Evolutionary conservation across 1,140 invertebrate species (phyloP), one percentile per base, ranked within the genome.

Genomic region (Drosophila serrata): DNA sequence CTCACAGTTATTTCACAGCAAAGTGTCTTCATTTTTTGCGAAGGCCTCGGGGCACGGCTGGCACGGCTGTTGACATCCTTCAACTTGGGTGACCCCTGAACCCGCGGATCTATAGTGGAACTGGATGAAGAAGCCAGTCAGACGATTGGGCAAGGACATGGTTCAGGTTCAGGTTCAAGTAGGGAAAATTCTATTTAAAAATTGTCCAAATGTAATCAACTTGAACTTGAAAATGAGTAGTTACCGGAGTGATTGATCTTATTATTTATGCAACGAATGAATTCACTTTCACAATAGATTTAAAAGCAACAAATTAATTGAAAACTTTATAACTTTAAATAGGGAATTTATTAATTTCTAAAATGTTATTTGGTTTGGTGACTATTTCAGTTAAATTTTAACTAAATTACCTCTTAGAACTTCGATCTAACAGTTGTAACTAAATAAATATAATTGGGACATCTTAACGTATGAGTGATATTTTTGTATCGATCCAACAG

Each of bases 21-120:
- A 68, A 76, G 74, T 76, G 74, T 68, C 39, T 29, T 58, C 43
- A 29, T 48, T 29, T 29, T 68, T 48, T 6, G 27, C 0, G 19
- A 3, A 49, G 61, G 60, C 72, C 73, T 57, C 35, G 42, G 15
- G 49, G n/a, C n/a, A n/a, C n/a, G 49, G 29, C 69, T 37, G 11
- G 11, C 17, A 59, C 45, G 74, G 73, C 75, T 65, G 46, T 67
- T 76, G 61, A 67, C 74, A 76, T 67, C 72, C 33, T 6, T 6
- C 19, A n/a, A 24, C 53, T 56, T 29, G 64, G 40, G 15, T 55
- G 46, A 22, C 45, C 33, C 24, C 51, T 35, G 53, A 64, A 60
- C 42, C 33, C 59, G 40, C 33, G 17, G 31, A 43, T n/a, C 35
- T 35, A 6, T 29, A 37, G 37, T 37, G 42, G 1, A n/a, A 0